Percentiles rank a stretch among this genome's conserved stretches.
phyloP scores from a whole-genome alignment of 2,113 vertebrate species.

The Emydura subglobosa region DNA sequence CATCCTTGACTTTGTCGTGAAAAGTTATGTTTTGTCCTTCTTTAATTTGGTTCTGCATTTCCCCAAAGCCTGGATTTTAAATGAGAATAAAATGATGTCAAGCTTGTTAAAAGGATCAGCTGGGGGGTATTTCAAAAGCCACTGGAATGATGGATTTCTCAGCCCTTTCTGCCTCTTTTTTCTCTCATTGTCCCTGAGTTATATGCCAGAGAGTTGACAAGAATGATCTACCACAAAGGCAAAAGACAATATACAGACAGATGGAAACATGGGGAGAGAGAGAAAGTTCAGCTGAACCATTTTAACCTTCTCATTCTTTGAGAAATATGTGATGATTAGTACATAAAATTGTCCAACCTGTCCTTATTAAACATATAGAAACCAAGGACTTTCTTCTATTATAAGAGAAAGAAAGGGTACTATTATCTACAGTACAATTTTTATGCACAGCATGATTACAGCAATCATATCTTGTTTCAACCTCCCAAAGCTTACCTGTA shows the following conservation, averaged over 20 bases:
- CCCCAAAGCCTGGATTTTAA: not conserved
- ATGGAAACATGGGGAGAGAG: not conserved
- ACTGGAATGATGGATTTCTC: not conserved
- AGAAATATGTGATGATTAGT: slow-evolving; percentile 40
- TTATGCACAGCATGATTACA: slow-evolving; percentile 30
- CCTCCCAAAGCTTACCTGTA: slow-evolving; percentile 22
- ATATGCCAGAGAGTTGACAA: slow-evolving; percentile 27
- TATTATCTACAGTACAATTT: slow-evolving; percentile 28
- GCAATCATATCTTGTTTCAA: slow-evolving; percentile 42
- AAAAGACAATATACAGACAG: slow-evolving; percentile 30
- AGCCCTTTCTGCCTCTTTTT: not conserved
- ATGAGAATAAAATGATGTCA: slow-evolving; percentile 1
- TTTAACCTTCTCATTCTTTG: slow-evolving; percentile 46
- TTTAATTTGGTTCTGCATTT: not conserved
- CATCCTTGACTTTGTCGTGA: not conserved
- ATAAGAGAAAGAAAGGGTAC: slow-evolving; percentile 31
- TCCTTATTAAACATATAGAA: slow-evolving; percentile 52
- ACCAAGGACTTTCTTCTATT: slow-evolving; percentile 4
- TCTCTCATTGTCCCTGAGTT: slow-evolving; percentile 2
- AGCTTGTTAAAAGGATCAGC: not conserved
- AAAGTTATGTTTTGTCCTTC: not conserved
- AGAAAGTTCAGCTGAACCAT: not conserved
- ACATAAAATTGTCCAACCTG: slow-evolving; percentile 21
- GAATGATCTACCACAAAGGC: slow-evolving; percentile 55
- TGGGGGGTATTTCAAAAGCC: not conserved